A percentile compares a stretch with the other conserved stretches of the same genome.
phyloP scores from a whole-genome alignment of 2,888 invertebrate genomes.

The Caenorhabditis japonica region DNA sequence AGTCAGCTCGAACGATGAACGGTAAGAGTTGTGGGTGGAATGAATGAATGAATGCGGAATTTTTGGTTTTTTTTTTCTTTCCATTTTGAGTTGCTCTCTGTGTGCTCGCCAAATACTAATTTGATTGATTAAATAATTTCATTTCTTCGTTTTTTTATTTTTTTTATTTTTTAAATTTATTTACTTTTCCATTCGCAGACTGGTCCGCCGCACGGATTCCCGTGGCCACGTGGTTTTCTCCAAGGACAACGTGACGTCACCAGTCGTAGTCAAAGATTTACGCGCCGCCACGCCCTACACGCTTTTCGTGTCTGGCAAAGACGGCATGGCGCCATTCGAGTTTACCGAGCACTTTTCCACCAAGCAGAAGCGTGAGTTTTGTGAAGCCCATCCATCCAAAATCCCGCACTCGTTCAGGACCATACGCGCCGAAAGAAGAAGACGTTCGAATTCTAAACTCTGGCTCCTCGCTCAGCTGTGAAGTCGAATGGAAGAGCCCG shows the following conservation, averaged over 20 bases:
- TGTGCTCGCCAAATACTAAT: no score
- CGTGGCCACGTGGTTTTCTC: slow-evolving; percentile 53
- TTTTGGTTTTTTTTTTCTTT: neutral
- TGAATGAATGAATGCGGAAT: neutral
- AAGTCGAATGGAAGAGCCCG: slow-evolving; percentile 75
- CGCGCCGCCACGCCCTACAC: slow-evolving; percentile 72
- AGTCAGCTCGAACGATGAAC: no score
- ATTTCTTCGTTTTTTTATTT: neutral
- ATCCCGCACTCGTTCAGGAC: slow-evolving; percentile 58
- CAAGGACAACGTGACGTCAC: slow-evolving; percentile 59
- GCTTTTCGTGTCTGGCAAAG: slow-evolving; percentile 69
- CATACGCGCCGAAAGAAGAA: slow-evolving; percentile 69
- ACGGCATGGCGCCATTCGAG: slow-evolving; percentile 70
- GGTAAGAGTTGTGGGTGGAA: neutral
- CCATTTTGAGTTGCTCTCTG: no score
- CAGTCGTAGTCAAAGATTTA: slow-evolving; percentile 56
- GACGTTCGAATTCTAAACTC: slow-evolving; percentile 68
- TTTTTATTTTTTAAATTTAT: neutral
- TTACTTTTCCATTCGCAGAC: slow-evolving; percentile 44
- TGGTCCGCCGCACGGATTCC: slow-evolving; percentile 65
- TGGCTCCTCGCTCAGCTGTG: slow-evolving; percentile 66
- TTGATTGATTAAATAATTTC: no score
- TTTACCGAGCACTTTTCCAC: slow-evolving; percentile 73
- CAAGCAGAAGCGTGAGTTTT: slow-evolving; percentile 63
- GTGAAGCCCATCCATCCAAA: neutral